These are phyloP conservation scores for Spizaetus ornatus DNA, from an alignment of 2,113 vertebrate genomes.

Conservation along the genomic window DNA sequence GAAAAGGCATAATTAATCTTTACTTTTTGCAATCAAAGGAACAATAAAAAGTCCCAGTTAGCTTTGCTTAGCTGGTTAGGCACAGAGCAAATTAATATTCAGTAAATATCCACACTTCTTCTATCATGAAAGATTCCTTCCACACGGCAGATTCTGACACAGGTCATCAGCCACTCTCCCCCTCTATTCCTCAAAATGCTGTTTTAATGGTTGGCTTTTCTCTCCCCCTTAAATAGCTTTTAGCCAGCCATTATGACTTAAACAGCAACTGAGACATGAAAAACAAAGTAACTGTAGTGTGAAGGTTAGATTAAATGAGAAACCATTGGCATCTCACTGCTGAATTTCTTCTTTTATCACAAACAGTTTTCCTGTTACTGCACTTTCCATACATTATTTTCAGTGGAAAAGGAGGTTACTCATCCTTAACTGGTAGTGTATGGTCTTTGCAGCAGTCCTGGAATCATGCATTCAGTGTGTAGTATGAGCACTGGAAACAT, in stretches of 20 bases:
- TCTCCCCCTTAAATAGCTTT: constrained; percentile 37
- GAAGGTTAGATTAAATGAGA: constrained; percentile 57
- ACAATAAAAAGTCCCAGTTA: not conserved
- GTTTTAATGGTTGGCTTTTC: not conserved
- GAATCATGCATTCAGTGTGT: not conserved
- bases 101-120: not conserved
- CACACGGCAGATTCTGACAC: constrained; percentile 7
- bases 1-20: not conserved
- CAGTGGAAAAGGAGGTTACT: not conserved
- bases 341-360: not conserved
- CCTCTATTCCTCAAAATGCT: constrained; percentile 27
- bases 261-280: constrained; percentile 49
- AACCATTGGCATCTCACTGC: not conserved
- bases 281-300: constrained; percentile 54
- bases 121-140: not conserved
- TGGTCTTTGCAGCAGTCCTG: not conserved
- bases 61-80: not conserved
- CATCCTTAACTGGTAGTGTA: too few species aligned
- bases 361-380: not conserved
- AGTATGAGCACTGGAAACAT: not conserved
- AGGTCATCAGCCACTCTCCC: not conserved
- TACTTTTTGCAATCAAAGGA: not conserved
- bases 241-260: constrained; percentile 37
- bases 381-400: not conserved
- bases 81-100: not conserved